Percentiles rank a stretch among this genome's conserved stretches.
These are phyloP conservation scores for Aphodius granarius DNA, from an alignment of 2,888 invertebrate genomes.

Conservation along the genomic window DNA sequence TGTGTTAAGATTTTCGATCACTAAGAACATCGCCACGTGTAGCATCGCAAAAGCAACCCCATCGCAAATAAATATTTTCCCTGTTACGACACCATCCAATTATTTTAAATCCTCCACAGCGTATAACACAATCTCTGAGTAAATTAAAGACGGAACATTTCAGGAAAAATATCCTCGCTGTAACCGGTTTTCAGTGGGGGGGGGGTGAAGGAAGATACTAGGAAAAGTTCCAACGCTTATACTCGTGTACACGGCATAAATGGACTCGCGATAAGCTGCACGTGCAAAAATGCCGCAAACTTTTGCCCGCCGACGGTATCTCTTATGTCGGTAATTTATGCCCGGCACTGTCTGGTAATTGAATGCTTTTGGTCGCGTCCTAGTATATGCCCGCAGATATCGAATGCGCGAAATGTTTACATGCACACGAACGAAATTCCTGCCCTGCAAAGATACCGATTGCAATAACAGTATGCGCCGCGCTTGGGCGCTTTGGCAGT, in stretches of 20 bases:
- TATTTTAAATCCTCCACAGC: neutral
- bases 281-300: slow-evolving; percentile 1
- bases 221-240: neutral
- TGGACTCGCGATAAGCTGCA: slow-evolving; percentile 3
- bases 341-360: neutral
- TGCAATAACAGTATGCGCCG: neutral
- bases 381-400: neutral
- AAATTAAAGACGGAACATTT: neutral
- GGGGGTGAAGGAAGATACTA: neutral
- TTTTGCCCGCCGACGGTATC: neutral
- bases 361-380: neutral
- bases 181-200: no score
- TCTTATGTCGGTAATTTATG: neutral
- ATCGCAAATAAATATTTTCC: neutral
- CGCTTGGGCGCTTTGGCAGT: neutral
- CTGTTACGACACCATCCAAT: neutral
- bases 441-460: neutral
- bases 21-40: no score
- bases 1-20: no score
- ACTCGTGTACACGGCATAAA: neutral
- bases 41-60: neutral
- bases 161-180: neutral
- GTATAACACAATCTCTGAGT: neutral
- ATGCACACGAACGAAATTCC: neutral
- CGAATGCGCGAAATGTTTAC: neutral